phyloP scores from a whole-genome alignment of 2,113 vertebrate genomes.

The Melierax canorus region DNA sequence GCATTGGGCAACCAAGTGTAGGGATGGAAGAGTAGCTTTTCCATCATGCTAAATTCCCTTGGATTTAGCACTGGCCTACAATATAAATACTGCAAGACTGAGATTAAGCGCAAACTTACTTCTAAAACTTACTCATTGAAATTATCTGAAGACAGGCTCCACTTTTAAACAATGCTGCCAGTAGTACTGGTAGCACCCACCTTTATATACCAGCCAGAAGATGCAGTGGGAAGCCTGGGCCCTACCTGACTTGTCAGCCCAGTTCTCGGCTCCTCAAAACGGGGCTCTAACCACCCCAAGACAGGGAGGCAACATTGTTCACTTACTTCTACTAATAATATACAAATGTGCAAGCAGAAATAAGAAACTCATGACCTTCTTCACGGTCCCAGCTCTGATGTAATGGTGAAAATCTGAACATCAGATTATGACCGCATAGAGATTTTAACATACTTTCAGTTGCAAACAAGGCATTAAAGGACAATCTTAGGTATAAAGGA shows the following conservation, averaged over 20 bases:
- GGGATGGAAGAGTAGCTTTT: not conserved
- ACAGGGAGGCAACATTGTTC: not conserved
- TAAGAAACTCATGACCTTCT: not conserved
- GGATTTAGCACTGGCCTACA: not conserved
- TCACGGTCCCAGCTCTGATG: not conserved
- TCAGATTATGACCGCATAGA: not conserved
- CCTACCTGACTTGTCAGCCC: not conserved
- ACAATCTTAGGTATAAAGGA: not conserved
- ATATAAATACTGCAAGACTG: fast-evolving
- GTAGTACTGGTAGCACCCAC: not conserved
- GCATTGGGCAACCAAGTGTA: not conserved
- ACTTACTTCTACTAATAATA: not conserved
- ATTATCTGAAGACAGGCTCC: not conserved
- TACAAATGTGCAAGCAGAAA: not conserved
- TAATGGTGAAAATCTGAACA: not conserved
- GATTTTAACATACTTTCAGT: not conserved
- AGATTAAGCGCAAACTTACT: not conserved
- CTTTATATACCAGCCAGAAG: not conserved
- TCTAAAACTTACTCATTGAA: not conserved
- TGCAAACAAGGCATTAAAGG: not conserved
- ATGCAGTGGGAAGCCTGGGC: not conserved
- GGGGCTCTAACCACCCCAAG: not conserved
- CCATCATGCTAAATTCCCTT: not conserved
- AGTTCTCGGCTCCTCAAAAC: not conserved
- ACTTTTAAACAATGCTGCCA: not conserved